phyloP scores from a whole-genome alignment of 2,797 vertebrate species.

The Enteromius unitaeniatus region DNA sequence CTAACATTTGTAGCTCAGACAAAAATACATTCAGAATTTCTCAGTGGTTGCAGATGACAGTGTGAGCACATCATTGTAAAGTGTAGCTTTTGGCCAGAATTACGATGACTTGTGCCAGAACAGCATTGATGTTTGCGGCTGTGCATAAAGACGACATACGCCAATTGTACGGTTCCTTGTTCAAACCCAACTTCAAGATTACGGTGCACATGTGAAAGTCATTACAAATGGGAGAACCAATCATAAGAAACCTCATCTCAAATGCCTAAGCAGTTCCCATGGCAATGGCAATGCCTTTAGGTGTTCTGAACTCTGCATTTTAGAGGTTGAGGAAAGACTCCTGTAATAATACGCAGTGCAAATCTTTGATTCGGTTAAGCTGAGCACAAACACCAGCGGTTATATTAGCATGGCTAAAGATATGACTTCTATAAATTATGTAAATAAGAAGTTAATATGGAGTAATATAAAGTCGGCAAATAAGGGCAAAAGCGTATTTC shows the following conservation, averaged over 20 bases:
- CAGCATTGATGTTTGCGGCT: neutral
- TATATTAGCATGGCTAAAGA: neutral
- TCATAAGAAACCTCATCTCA: neutral
- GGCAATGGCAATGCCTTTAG: slow-evolving; percentile 32
- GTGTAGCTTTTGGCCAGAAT: neutral
- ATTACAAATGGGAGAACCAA: neutral
- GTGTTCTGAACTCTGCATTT: neutral
- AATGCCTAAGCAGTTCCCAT: slow-evolving; percentile 43
- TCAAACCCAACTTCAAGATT: neutral
- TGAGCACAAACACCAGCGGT: neutral
- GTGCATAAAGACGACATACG: neutral
- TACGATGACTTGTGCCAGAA: neutral
- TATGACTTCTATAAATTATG: neutral
- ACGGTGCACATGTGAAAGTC: neutral
- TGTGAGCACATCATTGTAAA: slow-evolving; percentile 19
- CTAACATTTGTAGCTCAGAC: slow-evolving; percentile 14
- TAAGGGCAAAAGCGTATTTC: neutral
- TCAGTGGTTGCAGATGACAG: neutral
- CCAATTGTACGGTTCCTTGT: neutral
- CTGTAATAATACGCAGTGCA: neutral
- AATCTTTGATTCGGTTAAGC: neutral
- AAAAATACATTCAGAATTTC: neutral
- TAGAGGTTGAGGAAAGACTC: neutral
- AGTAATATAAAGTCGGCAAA: neutral
- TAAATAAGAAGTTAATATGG: neutral